Evolutionary conservation across 2,888 invertebrate genomes (phyloP), one percentile per base, ranked within the genome.

Genomic region (Homarus gammarus): DNA sequence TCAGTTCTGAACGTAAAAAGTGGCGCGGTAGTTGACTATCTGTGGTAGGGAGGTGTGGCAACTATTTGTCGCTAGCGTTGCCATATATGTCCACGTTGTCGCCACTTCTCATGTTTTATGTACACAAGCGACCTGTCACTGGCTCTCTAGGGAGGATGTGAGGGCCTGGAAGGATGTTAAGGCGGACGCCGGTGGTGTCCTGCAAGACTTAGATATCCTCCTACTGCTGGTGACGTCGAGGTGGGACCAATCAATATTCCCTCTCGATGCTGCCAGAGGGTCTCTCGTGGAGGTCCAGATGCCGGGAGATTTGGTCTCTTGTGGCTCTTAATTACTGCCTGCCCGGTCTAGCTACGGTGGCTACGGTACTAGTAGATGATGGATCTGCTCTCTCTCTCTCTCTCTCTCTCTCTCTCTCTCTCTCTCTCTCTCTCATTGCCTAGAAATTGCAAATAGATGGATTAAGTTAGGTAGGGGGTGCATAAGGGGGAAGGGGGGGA

Each of bases 31-130:
- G 73, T n/a, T 27, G 36, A 8, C 38, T 73, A 15, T 75, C 75
- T 38, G 73, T 27, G 10, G 10, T 56, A 44, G 40, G 27, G 77
- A 36, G 61, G n/a, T 18, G 40, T 38, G 64, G 64, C 81, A 81
- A 64, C 81, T 15, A 27, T 22, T 1, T 81, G 81, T 81, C 61
- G 81, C 81, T 36, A 61, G 51, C 22, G 64, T 56, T 81, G 64
- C 81, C 81, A 64, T 81, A 81, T 81, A 81, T 81, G 81, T 79
- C 56, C 33, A 79, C 56, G 61, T 61, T 22, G 36, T 61, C 81
- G 81, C 81, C 61, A n/a, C 22, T 56, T 18, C 81, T 81, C 81
- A 81, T 81, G 81, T 81, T 36, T 81, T 81, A 81, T 81, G 81
- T 61, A 81, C 64, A 64, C 61, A 38, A 61, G 36, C 5, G 81